Conservation (phyloP, 2,888 invertebrate genomes). For the Sipunculus nudus region DNA sequence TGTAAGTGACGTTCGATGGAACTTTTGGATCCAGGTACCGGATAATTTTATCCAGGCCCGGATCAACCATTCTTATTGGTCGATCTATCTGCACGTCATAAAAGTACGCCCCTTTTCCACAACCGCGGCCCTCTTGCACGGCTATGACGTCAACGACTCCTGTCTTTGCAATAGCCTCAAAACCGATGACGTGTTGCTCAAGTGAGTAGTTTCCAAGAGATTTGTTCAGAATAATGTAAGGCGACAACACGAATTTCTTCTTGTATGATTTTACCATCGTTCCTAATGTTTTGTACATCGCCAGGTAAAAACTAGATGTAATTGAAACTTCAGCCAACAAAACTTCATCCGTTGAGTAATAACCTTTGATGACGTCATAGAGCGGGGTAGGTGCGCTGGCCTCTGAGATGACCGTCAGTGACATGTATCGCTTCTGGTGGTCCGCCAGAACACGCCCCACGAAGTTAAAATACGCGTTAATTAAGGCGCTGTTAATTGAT, state of each 20-base stretch:
- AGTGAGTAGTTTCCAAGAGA: constrained; percentile 35
- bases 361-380: constrained; percentile 37
- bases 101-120: constrained; percentile 46
- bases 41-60: constrained; percentile 26
- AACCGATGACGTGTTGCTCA: constrained; percentile 41
- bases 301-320: constrained; percentile 9
- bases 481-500: constrained; percentile 23
- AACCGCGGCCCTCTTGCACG: constrained; percentile 52
- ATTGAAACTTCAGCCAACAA: constrained; percentile 9
- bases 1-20: constrained; percentile 41
- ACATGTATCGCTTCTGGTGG: constrained; percentile 40
- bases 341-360: constrained; percentile 37
- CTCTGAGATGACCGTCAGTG: not conserved
- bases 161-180: constrained; percentile 33
- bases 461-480: constrained; percentile 42
- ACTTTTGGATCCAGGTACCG: constrained; percentile 36
- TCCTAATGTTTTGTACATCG: constrained; percentile 27
- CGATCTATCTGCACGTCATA: constrained; percentile 43
- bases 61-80: constrained; percentile 37
- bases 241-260: constrained; percentile 30
- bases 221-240: constrained; percentile 33
- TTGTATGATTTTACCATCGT: constrained; percentile 12
- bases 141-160: constrained; percentile 44
- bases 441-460: constrained; percentile 40
- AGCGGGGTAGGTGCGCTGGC: constrained; percentile 7